phyloP scores from a whole-genome alignment of 2,888 invertebrate species.

The Netelia melanura region DNA sequence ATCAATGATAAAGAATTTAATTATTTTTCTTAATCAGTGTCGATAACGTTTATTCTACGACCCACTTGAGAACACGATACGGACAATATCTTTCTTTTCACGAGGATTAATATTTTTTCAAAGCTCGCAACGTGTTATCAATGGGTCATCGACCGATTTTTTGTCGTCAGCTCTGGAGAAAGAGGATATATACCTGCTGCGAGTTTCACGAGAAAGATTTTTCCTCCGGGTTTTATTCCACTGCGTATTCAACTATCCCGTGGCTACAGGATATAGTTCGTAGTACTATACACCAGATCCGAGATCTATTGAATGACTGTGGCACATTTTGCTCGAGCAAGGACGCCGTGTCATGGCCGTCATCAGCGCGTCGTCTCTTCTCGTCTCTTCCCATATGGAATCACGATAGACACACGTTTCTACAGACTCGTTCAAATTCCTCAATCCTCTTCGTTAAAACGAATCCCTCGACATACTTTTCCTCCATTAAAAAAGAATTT shows the following conservation, averaged over 20 bases:
- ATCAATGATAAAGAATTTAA: not conserved
- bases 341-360: constrained; percentile 40
- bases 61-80: not conserved
- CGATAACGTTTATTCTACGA: not conserved
- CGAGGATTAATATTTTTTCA: not conserved
- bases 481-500: too few relatives aligned
- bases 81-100: too few relatives aligned
- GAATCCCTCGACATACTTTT: not conserved
- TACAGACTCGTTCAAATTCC: not conserved
- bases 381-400: constrained; percentile 1
- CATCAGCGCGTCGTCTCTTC: constrained; percentile 3
- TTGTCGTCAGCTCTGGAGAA: not conserved
- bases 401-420: constrained; percentile 5
- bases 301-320: constrained; percentile 32
- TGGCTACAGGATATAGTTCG: not conserved
- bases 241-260: not conserved
- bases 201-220: not conserved
- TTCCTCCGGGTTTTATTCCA: not conserved
- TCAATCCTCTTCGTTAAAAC: not conserved
- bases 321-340: constrained; percentile 43
- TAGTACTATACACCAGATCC: not conserved
- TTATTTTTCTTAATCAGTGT: not conserved
- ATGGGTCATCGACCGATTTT: constrained; percentile 26
- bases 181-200: not conserved
- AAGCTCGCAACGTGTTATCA: not conserved